These are phyloP conservation scores for Eurypyga helias DNA, from an alignment of 2,113 vertebrate genomes.

Conservation along the genomic window DNA sequence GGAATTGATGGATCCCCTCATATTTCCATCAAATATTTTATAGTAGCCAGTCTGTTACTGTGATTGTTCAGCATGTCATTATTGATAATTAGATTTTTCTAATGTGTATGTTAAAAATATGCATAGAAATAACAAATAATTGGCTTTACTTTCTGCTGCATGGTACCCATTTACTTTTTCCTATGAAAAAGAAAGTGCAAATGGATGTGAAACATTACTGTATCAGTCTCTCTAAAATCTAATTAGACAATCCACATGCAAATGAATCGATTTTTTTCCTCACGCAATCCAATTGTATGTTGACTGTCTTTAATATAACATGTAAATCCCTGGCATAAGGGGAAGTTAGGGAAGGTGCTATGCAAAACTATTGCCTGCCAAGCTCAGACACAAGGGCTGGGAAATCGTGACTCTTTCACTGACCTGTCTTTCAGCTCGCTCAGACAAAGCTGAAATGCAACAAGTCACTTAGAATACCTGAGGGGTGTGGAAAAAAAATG, in stretches of 20 bases:
- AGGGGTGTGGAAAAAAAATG: background rate
- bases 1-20: background rate
- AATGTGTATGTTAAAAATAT: background rate
- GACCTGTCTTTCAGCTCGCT: background rate
- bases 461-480: background rate
- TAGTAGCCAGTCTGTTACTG: background rate
- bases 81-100: background rate
- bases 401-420: background rate
- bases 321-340: background rate
- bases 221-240: background rate
- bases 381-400: background rate
- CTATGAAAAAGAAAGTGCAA: background rate
- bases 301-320: background rate
- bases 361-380: background rate
- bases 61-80: background rate
- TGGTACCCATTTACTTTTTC: background rate
- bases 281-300: background rate
- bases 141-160: background rate
- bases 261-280: background rate
- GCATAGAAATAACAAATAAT: background rate
- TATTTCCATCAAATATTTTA: background rate
- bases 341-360: background rate
- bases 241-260: background rate
- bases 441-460: background rate
- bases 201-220: background rate